Evolutionary conservation across 2,888 invertebrate genomes (phyloP).

Genomic region (Polymixis flavicincta): DNA sequence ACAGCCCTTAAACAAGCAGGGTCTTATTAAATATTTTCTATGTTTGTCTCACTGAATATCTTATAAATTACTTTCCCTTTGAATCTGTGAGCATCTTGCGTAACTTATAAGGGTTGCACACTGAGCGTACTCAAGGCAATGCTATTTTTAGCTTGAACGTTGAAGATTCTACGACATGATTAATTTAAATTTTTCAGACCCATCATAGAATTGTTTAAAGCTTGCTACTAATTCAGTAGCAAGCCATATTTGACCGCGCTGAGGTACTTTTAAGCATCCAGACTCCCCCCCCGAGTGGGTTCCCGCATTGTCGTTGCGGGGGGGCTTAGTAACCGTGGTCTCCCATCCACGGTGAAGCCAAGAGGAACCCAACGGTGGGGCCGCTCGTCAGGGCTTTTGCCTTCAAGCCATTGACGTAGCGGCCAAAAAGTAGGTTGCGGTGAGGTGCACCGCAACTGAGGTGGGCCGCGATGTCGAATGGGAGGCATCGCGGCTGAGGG

Average conservation of each 20-base stretch:
- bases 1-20: neutral
- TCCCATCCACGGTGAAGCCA: too few species aligned
- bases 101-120: neutral
- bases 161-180: neutral
- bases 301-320: too few species aligned
- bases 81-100: slow-evolving; percentile 7
- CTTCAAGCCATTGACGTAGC: too few species aligned
- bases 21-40: slow-evolving; percentile 30
- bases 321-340: too few species aligned
- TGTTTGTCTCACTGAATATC: slow-evolving; percentile 31
- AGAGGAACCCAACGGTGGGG: too few species aligned
- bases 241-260: neutral
- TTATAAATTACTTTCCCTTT: slow-evolving; percentile 9
- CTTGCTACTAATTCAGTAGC: neutral
- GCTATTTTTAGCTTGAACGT: neutral
- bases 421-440: too few species aligned
- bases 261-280: neutral
- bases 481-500: too few species aligned
- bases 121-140: neutral
- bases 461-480: too few species aligned
- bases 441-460: too few species aligned
- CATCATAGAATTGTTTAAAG: neutral
- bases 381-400: too few species aligned
- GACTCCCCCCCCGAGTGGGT: too few species aligned
- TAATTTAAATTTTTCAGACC: neutral